phyloP scores from a whole-genome alignment of 1,140 invertebrate genomes.

The Musca domestica region DNA sequence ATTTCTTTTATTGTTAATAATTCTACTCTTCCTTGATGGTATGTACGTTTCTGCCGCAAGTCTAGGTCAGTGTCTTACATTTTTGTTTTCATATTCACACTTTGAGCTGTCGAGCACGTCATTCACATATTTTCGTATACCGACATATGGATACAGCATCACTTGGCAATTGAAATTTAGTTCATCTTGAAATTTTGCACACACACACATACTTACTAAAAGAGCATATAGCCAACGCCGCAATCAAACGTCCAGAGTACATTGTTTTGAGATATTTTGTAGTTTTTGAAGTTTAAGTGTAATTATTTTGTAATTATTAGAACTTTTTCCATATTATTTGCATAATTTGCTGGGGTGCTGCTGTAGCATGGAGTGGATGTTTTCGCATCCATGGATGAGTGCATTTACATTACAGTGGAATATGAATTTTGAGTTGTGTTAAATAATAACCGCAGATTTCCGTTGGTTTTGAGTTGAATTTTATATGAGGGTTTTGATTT shows the following conservation, averaged over 20 bases:
- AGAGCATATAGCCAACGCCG: not conserved
- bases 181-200: too few relatives aligned
- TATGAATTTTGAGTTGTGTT: too few relatives aligned
- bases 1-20: not conserved
- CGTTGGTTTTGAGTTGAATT: not conserved
- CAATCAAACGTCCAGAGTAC: not conserved
- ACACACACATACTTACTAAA: too few relatives aligned
- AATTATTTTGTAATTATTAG: slow-evolving; percentile 14
- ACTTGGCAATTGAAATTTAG: too few relatives aligned
- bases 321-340: slow-evolving; percentile 22
- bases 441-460: not conserved
- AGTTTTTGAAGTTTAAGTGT: slow-evolving; percentile 15
- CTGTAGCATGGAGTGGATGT: too few relatives aligned
- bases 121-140: too few relatives aligned
- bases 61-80: slow-evolving; percentile 15
- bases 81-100: too few relatives aligned
- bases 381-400: too few relatives aligned
- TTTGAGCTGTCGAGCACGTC: too few relatives aligned
- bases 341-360: not conserved
- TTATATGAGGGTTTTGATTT: too few relatives aligned
- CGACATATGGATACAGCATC: too few relatives aligned
- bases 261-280: not conserved
- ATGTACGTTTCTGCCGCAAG: not conserved
- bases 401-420: too few relatives aligned
- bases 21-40: slow-evolving; percentile 5